Conservation (phyloP, 1,140 invertebrate species). For the Hypothenemus hampei region DNA sequence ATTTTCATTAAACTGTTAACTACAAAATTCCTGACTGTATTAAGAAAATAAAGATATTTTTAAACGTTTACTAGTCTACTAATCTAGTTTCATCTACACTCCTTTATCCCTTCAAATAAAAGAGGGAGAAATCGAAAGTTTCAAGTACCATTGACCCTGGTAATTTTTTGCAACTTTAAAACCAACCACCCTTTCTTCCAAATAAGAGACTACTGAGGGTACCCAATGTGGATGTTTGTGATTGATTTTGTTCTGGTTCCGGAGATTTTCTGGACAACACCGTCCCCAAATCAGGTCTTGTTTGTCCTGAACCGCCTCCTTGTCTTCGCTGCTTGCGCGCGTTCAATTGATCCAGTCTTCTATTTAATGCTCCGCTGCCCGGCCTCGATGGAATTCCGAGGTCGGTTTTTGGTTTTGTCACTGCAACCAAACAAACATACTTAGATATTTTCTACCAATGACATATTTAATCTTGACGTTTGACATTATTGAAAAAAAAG, state of each 20-base stretch:
- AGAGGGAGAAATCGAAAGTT: neutral
- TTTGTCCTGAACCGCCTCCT: slow-evolving; percentile 44
- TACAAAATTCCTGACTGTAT: neutral
- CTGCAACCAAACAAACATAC: slow-evolving; percentile 2
- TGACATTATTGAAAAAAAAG: neutral
- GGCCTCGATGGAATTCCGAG: slow-evolving; percentile 53
- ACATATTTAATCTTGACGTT: too few species aligned
- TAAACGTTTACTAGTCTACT: neutral
- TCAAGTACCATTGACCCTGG: neutral
- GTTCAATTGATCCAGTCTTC: slow-evolving; percentile 46
- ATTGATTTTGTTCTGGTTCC: slow-evolving; percentile 31
- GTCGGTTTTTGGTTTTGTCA: slow-evolving; percentile 23
- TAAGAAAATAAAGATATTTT: neutral
- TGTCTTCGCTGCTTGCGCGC: slow-evolving; percentile 45
- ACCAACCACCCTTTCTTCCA: slow-evolving; percentile 74
- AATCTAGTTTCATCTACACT: neutral
- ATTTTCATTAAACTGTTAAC: too few species aligned
- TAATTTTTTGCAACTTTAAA: slow-evolving; percentile 47
- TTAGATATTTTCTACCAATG: too few species aligned
- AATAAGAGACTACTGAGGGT: slow-evolving; percentile 76
- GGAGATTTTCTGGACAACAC: slow-evolving; percentile 46
- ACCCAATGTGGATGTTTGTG: slow-evolving; percentile 57
- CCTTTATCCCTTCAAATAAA: too few species aligned
- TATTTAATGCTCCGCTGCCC: slow-evolving; percentile 50
- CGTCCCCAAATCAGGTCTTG: slow-evolving; percentile 55